Evolutionary conservation across 1,140 invertebrate genomes (phyloP), one percentile per base, ranked within the genome.

Genomic region (Melitaea cinxia): DNA sequence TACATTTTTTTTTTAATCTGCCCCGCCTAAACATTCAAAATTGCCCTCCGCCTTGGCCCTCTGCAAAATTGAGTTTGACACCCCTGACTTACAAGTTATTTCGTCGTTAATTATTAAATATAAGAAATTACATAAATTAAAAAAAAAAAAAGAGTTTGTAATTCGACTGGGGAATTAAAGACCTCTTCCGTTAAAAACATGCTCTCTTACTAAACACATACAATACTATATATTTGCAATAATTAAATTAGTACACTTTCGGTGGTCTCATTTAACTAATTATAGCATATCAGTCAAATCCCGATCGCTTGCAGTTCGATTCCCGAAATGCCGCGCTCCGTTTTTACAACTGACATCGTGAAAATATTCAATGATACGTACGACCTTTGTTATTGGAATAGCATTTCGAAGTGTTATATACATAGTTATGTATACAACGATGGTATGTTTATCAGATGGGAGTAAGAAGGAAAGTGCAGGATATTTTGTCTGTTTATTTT

Each of bases 221-320:
- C 26, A 28, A 28, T 21, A 35, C 28, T 19, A 28, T 47, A 15
- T 47, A 10, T 19, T 12, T 47, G 19, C 12, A 3, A 6, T 9
- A 21, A 47, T 23, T 17, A 47, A 17, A 47, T 47, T 21, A 10
- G 17, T 21, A 47, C 17, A 10, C 42, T 14, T 12, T 21, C 4
- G 42, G 42, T 23, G 42, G 42, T 47, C 17, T 47, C 17, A 47
- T 47, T 47, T 47, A 47, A 47, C 17, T 39, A 42, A 57, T 65
- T 65, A 65, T 23, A 23, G 62, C 56, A 52, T 65, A 50, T 28
- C 62, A 64, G 61, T 56, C 61, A 39, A 57, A 66, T 45, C 37
- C 26, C 14, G 28, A 54, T 45, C 26, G 52, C 15, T 17, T 42
- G 37, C 23, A 23, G 52, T 55, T 63, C 60, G 60, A 63, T 55